A percentile compares a stretch with the other conserved stretches of the same genome.
These are phyloP conservation scores for Phyllotreta striolata DNA, from an alignment of 2,888 invertebrate species.

Conservation along the genomic window DNA sequence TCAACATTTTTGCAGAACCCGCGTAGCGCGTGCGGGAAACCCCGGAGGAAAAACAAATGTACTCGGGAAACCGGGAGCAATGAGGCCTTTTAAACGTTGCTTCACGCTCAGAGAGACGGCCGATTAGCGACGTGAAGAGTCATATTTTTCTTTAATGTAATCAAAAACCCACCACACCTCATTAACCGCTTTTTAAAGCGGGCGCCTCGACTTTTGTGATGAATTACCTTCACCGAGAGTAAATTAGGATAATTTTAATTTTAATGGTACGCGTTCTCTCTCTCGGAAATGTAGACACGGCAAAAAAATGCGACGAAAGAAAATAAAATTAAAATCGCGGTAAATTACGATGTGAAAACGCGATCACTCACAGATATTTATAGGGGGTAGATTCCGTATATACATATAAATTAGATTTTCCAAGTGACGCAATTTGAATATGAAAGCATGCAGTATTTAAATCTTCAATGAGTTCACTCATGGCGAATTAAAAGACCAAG, in stretches of 20 bases:
- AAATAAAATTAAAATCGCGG: constrained; percentile 8
- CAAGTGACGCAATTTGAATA: background rate
- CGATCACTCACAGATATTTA: too few species aligned
- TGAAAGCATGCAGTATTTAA: constrained; percentile 8
- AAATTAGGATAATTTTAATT: constrained; percentile 26
- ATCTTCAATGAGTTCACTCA: constrained; percentile 16
- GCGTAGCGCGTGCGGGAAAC: background rate
- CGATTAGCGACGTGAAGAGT: constrained; percentile 20
- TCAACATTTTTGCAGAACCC: background rate
- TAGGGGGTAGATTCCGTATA: too few species aligned
- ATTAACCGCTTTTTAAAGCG: constrained; percentile 29
- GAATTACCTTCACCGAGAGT: constrained; percentile 20
- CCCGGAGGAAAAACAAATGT: constrained; percentile 6
- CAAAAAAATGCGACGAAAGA: constrained; percentile 1
- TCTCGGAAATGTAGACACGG: background rate
- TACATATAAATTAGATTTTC: too few species aligned
- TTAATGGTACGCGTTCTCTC: constrained; percentile 2
- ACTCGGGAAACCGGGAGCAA: constrained; percentile 11
- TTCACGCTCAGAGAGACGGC: constrained; percentile 13
- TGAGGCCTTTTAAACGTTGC: constrained; percentile 18
- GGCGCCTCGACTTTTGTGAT: constrained; percentile 26
- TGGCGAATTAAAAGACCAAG: constrained; percentile 16
- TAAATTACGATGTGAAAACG: constrained; percentile 12
- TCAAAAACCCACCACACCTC: constrained; percentile 31
- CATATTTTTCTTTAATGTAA: constrained; percentile 25